Conservation (phyloP, 2,797 vertebrate genomes). For the Ptychadena robeensis region DNA sequence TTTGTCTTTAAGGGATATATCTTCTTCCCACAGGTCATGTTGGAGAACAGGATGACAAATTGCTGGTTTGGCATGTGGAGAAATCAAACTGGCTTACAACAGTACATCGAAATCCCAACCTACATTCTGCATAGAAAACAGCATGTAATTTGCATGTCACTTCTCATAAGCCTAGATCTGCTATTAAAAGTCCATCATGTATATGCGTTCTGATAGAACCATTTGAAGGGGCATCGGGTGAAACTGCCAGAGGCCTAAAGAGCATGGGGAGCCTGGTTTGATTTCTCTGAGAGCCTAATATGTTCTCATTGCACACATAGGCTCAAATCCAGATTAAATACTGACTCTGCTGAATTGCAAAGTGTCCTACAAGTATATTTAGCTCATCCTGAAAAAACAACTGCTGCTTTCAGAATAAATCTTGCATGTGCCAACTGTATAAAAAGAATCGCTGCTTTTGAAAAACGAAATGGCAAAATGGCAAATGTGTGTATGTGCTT, state of each 20-base stretch:
- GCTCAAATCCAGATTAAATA: background rate
- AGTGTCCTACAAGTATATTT: background rate
- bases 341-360: background rate
- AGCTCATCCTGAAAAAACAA: conserved; percentile 3
- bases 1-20: conserved; percentile 11
- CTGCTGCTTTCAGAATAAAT: background rate
- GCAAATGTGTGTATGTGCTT: no score
- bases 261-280: background rate
- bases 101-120: background rate
- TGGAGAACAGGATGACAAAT: conserved; percentile 23
- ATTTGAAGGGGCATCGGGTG: conserved; percentile 52
- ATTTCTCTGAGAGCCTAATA: conserved; percentile 26
- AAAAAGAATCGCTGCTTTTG: background rate
- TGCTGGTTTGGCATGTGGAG: conserved; percentile 31
- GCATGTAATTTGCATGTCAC: conserved; percentile 15
- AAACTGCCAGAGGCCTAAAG: conserved; percentile 42
- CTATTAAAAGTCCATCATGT: conserved; percentile 49
- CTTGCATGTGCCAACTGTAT: background rate
- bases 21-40: background rate
- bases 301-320: conserved; percentile 5
- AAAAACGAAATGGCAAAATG: no score
- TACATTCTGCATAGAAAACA: conserved; percentile 31
- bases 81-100: conserved; percentile 43
- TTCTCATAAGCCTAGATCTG: conserved; percentile 26
- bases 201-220: conserved; percentile 53